Evolutionary conservation across 2,113 vertebrate genomes (phyloP), one percentile per base, ranked within the genome.

Genomic region (Baryphthengus martii): DNA sequence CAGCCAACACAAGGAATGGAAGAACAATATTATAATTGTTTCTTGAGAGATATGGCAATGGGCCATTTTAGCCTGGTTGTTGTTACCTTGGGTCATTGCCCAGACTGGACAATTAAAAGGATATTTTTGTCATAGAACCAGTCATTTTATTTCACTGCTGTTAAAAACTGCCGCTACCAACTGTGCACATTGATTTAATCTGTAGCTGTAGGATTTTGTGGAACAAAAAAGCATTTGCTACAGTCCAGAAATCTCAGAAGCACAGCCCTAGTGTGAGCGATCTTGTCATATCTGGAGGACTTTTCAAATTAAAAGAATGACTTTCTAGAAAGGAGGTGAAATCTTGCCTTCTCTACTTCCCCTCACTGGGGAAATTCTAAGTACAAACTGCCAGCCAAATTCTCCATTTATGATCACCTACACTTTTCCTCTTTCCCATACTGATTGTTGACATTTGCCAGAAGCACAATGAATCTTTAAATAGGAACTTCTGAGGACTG

Each of bases 71-170:
- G 95, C 72, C 73, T 97, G 92, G 94, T 97, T 95, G 90, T 87
- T 97, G 95, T 97, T 96, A 95, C 85, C 58, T 97, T 98, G 97
- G 96, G 85, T 82, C 81, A 31, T 40, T 97, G 97, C 97, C 97
- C 97, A 97, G 94, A 91, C 80, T 95, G 92, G 95, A 97, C 95
- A 98, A 96, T 98, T 98, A 97, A 96, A 95, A 97, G 88, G 91
- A 94, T 97, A 97, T 95, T 97, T 97, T 95, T 96, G 86, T 92
- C 94, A 94, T 52, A 59, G 49, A 86, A 85, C 39, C 74, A 87
- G 85, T 71, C 40, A 91, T 89, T 97, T 97, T 96, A 96, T 96
- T 95, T 96, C 86, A 74, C 62, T 85, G 73, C 56, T 91, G 50
- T 96, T 98, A 97, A 97, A 88, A 82, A 83, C 49, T 95, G 86